Conservation (phyloP, 2,113 vertebrate genomes). For the Dasyprocta punctata region DNA sequence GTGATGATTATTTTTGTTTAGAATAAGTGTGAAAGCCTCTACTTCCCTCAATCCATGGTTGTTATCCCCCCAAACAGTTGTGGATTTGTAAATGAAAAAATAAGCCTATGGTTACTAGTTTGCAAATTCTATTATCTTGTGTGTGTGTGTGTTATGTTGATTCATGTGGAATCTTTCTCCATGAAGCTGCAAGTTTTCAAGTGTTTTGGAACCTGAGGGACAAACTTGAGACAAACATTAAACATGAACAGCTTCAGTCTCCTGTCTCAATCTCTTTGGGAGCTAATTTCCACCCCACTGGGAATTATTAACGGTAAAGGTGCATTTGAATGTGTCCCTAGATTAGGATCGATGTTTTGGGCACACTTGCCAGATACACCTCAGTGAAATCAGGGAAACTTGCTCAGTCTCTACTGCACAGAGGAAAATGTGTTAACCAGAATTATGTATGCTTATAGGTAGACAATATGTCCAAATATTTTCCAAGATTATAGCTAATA, state of each 20-base stretch:
- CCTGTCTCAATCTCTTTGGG: neutral
- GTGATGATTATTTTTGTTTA: constrained; percentile 33
- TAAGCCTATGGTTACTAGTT: constrained; percentile 4
- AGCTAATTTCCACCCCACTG: neutral
- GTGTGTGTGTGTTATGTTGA: neutral
- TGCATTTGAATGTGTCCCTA: neutral
- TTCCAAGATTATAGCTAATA: neutral
- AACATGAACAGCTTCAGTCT: too few species aligned
- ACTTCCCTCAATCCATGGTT: neutral
- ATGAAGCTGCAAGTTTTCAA: neutral
- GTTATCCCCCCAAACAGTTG: neutral
- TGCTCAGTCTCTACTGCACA: neutral
- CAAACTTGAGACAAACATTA: neutral
- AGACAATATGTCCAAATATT: neutral
- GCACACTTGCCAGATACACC: neutral
- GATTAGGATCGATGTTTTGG: neutral
- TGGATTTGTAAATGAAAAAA: constrained; percentile 23
- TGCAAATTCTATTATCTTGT: constrained; percentile 16
- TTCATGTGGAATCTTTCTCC: neutral
- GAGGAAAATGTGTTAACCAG: constrained; percentile 1
- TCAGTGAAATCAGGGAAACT: neutral
- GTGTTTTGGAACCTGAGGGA: neutral
- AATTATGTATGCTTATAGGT: neutral
- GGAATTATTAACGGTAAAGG: neutral
- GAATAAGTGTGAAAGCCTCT: neutral